These are phyloP conservation scores for Aleiodes leptofemur DNA, from an alignment of 2,888 invertebrate species.

Conservation along the genomic window DNA sequence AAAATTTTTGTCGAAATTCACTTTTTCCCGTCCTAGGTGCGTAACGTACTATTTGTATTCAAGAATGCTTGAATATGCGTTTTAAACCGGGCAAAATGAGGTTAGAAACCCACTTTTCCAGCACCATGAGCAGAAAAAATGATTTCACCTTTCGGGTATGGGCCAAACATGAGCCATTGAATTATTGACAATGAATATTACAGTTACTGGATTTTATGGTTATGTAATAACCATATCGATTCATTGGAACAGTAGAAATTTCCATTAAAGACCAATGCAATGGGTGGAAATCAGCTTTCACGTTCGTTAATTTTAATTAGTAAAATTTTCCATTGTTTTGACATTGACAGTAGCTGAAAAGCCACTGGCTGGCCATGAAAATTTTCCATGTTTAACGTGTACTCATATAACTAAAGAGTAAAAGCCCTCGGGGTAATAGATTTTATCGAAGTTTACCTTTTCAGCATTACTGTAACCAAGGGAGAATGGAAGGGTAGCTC, in stretches of 20 bases:
- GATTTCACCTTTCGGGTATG: neutral
- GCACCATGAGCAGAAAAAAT: neutral
- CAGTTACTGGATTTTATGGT: neutral
- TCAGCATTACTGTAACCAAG: slow-evolving; percentile 25
- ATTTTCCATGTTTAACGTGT: slow-evolving; percentile 6
- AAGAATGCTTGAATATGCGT: too few species aligned
- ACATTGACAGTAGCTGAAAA: slow-evolving; percentile 49
- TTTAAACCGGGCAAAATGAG: too few species aligned
- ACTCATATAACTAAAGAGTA: slow-evolving; percentile 3
- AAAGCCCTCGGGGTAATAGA: slow-evolving; percentile 28
- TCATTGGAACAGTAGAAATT: neutral
- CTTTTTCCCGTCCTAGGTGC: too few species aligned
- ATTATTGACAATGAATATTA: neutral
- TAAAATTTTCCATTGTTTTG: slow-evolving; percentile 52
- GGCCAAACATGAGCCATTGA: too few species aligned
- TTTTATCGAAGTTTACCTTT: slow-evolving; percentile 39
- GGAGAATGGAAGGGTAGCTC: neutral
- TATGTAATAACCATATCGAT: neutral
- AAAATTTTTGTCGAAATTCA: too few species aligned
- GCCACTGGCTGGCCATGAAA: slow-evolving; percentile 27
- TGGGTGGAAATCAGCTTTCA: slow-evolving; percentile 48
- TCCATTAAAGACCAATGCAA: neutral
- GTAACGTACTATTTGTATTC: too few species aligned
- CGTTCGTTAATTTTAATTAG: slow-evolving; percentile 49
- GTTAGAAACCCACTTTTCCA: too few species aligned